Evolutionary conservation across 1,140 invertebrate species (phyloP).

Genomic region (Delia radicum): DNA sequence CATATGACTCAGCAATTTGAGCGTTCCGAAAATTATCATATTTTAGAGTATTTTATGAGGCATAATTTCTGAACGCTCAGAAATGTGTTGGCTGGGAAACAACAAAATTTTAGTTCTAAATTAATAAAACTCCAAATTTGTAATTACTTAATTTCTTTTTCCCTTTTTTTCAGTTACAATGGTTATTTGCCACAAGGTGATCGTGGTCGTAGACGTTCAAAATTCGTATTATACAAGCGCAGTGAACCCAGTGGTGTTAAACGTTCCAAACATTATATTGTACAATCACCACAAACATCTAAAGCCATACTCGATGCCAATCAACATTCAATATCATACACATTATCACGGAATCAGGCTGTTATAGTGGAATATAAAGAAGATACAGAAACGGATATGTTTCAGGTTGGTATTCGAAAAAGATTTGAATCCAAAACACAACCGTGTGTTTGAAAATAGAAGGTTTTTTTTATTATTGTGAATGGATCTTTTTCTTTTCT

Average conservation of each 20-base stretch:
- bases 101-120: no score
- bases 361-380: conserved; percentile 96
- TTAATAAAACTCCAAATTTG: no score
- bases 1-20: no score
- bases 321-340: conserved; percentile 96
- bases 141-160: conserved; percentile 10
- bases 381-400: conserved; percentile 96
- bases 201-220: conserved; percentile 86
- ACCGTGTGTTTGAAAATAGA: background rate
- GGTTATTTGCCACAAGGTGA: conserved; percentile 90
- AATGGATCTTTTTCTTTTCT: no score
- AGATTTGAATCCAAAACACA: background rate
- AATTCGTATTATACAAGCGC: conserved; percentile 88
- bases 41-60: no score
- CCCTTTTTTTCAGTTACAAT: conserved; percentile 79
- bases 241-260: conserved; percentile 88
- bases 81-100: no score
- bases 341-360: conserved; percentile 91
- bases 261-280: conserved; percentile 91
- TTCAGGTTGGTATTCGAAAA: conserved; percentile 72
- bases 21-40: no score
- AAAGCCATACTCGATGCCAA: conserved; percentile 88
- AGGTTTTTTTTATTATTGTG: no score
- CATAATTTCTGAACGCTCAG: no score
- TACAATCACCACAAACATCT: conserved; percentile 85